Evolutionary conservation across 2,888 invertebrate genomes (phyloP), one percentile per base, ranked within the genome.

Genomic region (Heliconius erato): DNA sequence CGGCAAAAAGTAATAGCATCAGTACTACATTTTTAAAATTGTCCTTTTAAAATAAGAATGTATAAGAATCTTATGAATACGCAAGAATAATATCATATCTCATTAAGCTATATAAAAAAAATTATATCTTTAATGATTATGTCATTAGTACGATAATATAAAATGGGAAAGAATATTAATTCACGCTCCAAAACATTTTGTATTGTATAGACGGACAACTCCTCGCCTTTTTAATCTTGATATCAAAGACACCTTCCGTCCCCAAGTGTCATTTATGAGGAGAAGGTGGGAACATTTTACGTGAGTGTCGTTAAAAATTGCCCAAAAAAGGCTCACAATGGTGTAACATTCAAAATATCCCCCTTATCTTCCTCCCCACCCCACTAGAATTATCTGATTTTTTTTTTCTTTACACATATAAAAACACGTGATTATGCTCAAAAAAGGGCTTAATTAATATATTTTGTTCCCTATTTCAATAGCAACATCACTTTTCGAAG

Each of bases 281-380:
- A 80, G 79, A 84, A 79, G 59, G 76, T 63, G 79, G 9, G 71
- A 63, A 86, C 88, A 87, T 88, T 87, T 80, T 82, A 63, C 59
- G 81, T 85, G 85, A 85, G 83, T 80, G 86, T 82, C 84, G 84
- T 85, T 86, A 86, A 87, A 87, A 86, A 86, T 80, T 87, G 82
- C 84, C 84, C 86, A 81, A 84, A 88, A 87, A 82, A 84, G 85
- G 86, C 87, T 84, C 84, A 86, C 86, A 86, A 87, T 86, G 86
- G 87, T 84, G 88, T 87, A 89, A 91, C 91, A 92, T 92, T 91
- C 91, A 90, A 93, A 93, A 92, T 90, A 92, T 91, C 91, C 86
- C 82, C 74, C 76, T 35, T 26, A 4, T 19, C 49, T 19, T 44
- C 35, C 76, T 68, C 81, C 84, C 85, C 85, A 84, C 86, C 85